These are phyloP conservation scores for Tachina lurida DNA, from an alignment of 2,888 invertebrate genomes.

Conservation along the genomic window DNA sequence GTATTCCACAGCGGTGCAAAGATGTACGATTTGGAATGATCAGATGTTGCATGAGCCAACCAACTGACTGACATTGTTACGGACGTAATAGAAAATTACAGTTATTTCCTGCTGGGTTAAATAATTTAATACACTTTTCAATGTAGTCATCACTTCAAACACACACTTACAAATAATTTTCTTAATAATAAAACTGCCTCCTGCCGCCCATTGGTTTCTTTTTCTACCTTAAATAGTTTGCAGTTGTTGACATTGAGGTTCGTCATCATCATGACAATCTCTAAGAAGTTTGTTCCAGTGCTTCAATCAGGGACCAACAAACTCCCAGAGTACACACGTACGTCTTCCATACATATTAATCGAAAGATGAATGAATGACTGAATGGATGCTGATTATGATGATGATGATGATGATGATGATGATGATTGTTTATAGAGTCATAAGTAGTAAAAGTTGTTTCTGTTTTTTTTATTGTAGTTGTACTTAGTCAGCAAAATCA, in stretches of 20 bases:
- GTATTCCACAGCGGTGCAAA: slow-evolving; percentile 32
- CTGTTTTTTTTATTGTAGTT: slow-evolving; percentile 19
- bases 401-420: slow-evolving; percentile 6
- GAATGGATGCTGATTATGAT: background rate
- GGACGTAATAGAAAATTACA: slow-evolving; percentile 46
- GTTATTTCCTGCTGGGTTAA: slow-evolving; percentile 56
- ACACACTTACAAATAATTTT: background rate
- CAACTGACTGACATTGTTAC: slow-evolving; percentile 1
- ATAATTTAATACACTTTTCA: slow-evolving; percentile 55
- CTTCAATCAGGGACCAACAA: slow-evolving; percentile 6
- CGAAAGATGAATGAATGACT: slow-evolving; percentile 14
- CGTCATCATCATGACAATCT: slow-evolving; percentile 23
- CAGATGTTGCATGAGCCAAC: slow-evolving; percentile 18
- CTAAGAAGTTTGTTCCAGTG: slow-evolving; percentile 19
- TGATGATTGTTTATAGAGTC: slow-evolving; percentile 39
- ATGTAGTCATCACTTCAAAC: slow-evolving; percentile 5
- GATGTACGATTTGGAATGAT: background rate
- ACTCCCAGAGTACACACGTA: background rate
- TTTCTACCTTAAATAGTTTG: slow-evolving; percentile 45
- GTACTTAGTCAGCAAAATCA: slow-evolving; percentile 48
- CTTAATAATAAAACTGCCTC: slow-evolving; percentile 5
- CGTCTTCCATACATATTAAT: background rate
- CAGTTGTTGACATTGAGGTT: slow-evolving; percentile 31
- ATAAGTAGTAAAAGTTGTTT: slow-evolving; percentile 43
- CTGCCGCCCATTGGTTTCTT: slow-evolving; percentile 16